These are phyloP conservation scores for Puffinus mauretanicus DNA, from an alignment of 2,113 vertebrate genomes.

Conservation along the genomic window DNA sequence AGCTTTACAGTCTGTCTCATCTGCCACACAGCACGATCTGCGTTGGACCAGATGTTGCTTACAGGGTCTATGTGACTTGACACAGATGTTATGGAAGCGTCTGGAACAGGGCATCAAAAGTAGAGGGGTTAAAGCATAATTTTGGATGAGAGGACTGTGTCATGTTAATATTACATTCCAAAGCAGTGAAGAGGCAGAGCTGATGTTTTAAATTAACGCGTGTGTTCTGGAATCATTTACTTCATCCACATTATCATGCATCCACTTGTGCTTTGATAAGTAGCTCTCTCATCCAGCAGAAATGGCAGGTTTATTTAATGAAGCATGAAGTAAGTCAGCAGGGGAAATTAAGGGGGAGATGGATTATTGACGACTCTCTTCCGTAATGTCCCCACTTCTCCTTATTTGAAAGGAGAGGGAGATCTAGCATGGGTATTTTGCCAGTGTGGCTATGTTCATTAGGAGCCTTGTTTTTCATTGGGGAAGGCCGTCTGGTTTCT, in stretches of 20 bases:
- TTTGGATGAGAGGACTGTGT: constrained; percentile 26
- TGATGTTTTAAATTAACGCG: constrained; percentile 29
- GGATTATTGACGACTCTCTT: neutral
- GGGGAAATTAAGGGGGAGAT: neutral
- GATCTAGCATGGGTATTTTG: neutral
- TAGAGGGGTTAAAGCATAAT: constrained; percentile 7
- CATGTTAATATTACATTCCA: constrained; percentile 37
- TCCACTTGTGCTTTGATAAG: constrained; percentile 52
- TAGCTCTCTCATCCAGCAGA: neutral
- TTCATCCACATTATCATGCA: neutral
- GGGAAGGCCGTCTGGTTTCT: neutral
- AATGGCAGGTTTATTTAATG: constrained; percentile 46
- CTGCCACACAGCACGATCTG: neutral
- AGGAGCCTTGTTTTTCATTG: neutral
- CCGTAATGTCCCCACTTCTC: neutral
- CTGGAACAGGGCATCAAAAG: constrained; percentile 33
- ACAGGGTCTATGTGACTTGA: neutral
- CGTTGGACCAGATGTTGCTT: neutral
- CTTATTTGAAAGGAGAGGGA: neutral
- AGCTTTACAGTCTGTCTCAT: neutral
- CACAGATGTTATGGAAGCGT: neutral
- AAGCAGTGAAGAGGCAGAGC: constrained; percentile 30
- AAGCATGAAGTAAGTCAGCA: neutral
- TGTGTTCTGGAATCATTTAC: constrained; percentile 45
- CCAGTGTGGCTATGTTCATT: neutral